Base-by-base conservation (phyloP, 2,888 invertebrate genomes). In the Barypeithes pellucidus region DNA sequence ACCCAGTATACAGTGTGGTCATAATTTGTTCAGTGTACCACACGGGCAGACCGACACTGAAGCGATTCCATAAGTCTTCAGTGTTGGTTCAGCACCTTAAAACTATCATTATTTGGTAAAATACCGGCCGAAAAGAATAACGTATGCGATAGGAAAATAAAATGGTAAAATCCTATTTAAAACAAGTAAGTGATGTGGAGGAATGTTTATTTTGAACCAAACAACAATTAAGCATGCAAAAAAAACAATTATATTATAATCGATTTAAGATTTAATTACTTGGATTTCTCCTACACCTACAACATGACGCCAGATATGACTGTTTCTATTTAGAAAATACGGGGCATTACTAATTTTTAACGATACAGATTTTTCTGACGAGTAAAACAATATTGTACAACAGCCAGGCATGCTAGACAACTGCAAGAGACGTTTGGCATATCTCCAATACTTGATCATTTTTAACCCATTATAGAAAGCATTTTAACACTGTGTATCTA, bases 341-440 rank as follows among this genome's bases (percentile, higher is more conserved):
- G 7, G 20, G 7, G 20, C 20, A 11, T 11, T 8, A 11, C 2
- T 20, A 45, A 16, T 20, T 47, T 47, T 45, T 45, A 2, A 45
- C n/a, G n/a, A 20, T 11, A 39, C n/a, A 1, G 39, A 39, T 4
- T 43, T 16, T n/a, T 5, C 22, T 16, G n/a, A 62, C 24, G 45
- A 29, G 47, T n/a, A 54, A 52, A 62, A 36, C 33, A 45, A 67
- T n/a, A 57, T 29, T 57, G 41, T 18, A 14, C 57, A 8, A 20
- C 39, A 67, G 50, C 61, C 24, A 68, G 41, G 60, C 75, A 67
- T 77, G 73, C 78, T 79, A 79, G 79, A 79, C 79, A 77, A 78
- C 75, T 77, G 76, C 75, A 78, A 78, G 76, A 79, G 79, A 79
- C 79, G 73, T 76, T 77, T 79, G 79, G 79, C 72, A 43, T 24